Percentiles rank a stretch among this genome's conserved stretches.
Conservation (phyloP, 2,797 vertebrate species). For the Pantherophis alleghaniensis region DNA sequence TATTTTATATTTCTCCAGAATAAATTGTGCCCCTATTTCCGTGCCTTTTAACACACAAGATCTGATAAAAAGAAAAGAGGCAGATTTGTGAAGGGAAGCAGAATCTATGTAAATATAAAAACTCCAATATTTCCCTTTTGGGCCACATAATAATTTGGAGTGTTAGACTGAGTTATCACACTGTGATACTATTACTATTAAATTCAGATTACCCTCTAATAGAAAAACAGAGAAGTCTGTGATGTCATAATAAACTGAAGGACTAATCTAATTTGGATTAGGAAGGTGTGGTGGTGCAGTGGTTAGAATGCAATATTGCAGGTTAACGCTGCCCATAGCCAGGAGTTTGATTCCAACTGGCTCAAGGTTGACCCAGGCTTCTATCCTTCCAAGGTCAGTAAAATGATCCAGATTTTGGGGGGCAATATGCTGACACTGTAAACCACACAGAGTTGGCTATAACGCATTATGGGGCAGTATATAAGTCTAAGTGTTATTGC, state of each 20-base stretch:
- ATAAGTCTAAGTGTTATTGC: background rate
- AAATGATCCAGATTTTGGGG: background rate
- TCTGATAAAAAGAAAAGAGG: background rate
- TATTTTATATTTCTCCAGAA: background rate
- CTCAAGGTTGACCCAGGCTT: background rate
- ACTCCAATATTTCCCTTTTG: background rate
- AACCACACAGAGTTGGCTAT: background rate
- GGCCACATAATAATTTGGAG: background rate
- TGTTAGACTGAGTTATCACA: background rate
- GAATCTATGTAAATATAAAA: background rate
- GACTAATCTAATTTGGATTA: background rate
- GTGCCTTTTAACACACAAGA: background rate
- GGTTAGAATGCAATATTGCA: background rate
- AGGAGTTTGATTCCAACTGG: background rate
- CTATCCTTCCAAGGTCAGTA: background rate
- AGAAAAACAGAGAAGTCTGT: background rate
- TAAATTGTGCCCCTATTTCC: background rate
- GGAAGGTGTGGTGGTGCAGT: background rate
- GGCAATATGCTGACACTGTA: background rate
- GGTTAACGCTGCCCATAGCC: background rate
- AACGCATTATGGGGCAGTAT: background rate
- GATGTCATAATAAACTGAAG: background rate
- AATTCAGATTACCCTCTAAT: background rate
- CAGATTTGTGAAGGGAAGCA: too few species aligned
- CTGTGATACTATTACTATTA: background rate